These are phyloP conservation scores for Micrastur ruficollis DNA, from an alignment of 2,797 vertebrate species.

Conservation along the genomic window DNA sequence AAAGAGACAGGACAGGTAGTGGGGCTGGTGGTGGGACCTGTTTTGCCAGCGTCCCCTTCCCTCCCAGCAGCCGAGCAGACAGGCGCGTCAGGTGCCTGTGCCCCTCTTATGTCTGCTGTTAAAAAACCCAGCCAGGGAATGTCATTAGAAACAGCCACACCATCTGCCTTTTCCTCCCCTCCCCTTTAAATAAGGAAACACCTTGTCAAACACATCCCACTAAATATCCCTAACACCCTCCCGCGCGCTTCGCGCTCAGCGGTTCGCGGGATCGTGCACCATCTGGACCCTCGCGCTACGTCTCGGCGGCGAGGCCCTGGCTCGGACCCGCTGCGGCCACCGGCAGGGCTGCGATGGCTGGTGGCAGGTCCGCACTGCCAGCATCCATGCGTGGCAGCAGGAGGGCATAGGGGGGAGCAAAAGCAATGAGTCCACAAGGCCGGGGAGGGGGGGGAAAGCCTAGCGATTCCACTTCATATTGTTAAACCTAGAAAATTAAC, in stretches of 20 bases:
- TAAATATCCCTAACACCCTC: slow-evolving; percentile 61
- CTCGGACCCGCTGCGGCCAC: background rate
- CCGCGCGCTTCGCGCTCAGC: background rate
- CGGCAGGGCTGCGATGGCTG: accelerated
- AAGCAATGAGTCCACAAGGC: background rate
- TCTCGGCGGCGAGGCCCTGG: accelerated
- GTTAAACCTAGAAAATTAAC: slow-evolving; percentile 28
- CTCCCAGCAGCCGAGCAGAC: slow-evolving; percentile 28
- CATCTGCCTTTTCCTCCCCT: slow-evolving; percentile 60
- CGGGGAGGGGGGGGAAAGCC: too few species aligned
- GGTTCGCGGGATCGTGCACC: slow-evolving; percentile 50
- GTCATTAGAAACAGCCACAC: slow-evolving; percentile 64
- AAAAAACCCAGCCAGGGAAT: slow-evolving; percentile 60
- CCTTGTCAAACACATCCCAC: slow-evolving; percentile 69
- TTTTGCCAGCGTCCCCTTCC: background rate
- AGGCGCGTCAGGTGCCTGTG: slow-evolving; percentile 42
- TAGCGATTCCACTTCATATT: background rate
- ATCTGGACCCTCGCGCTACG: background rate
- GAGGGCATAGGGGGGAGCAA: background rate
- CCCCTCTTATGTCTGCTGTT: slow-evolving; percentile 56
- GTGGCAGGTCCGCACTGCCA: accelerated
- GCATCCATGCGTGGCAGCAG: accelerated
- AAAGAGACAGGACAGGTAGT: background rate
- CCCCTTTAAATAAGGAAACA: slow-evolving; percentile 65
- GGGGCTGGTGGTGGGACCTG: accelerated